phyloP scores from a whole-genome alignment of 2,797 vertebrate genomes.

The Schizopygopsis pylzovi region DNA sequence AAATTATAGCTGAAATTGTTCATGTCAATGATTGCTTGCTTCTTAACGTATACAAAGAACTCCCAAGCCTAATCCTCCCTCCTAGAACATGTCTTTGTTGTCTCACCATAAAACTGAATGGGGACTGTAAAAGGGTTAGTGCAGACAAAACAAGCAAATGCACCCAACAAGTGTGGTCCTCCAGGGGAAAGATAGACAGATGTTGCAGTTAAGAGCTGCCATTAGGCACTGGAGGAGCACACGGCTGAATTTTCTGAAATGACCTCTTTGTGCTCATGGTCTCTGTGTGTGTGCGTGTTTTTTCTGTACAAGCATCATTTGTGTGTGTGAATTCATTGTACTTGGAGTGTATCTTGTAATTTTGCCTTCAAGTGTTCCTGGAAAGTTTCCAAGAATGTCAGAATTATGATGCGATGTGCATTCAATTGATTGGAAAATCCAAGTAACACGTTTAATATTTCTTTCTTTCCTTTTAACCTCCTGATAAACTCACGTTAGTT shows the following conservation, averaged over 20 bases:
- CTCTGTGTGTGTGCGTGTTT: background rate
- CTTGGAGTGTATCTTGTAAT: background rate
- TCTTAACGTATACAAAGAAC: conserved; percentile 19
- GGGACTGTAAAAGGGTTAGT: conserved; percentile 43
- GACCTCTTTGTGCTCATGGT: conserved; percentile 41
- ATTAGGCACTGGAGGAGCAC: conserved; percentile 64
- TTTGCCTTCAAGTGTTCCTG: background rate
- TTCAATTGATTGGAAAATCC: background rate
- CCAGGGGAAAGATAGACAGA: conserved; percentile 37
- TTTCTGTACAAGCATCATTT: background rate
- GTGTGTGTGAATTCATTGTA: background rate
- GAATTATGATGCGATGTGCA: background rate
- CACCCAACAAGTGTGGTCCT: conserved; percentile 51
- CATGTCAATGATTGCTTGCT: conserved; percentile 24
- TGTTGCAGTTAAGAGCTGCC: conserved; percentile 61
- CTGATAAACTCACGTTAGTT: background rate
- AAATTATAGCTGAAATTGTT: conserved; percentile 34
- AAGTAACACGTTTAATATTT: background rate
- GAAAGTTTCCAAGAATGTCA: background rate
- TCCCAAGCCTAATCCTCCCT: conserved; percentile 12
- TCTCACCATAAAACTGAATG: conserved; percentile 50
- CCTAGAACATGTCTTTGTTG: conserved; percentile 41
- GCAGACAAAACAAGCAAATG: conserved; percentile 48
- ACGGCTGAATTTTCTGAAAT: conserved; percentile 66
- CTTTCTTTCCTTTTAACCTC: background rate